These are phyloP conservation scores for Cercopithecus neglectus DNA, from an alignment of 2,797 vertebrate species.

Conservation along the genomic window DNA sequence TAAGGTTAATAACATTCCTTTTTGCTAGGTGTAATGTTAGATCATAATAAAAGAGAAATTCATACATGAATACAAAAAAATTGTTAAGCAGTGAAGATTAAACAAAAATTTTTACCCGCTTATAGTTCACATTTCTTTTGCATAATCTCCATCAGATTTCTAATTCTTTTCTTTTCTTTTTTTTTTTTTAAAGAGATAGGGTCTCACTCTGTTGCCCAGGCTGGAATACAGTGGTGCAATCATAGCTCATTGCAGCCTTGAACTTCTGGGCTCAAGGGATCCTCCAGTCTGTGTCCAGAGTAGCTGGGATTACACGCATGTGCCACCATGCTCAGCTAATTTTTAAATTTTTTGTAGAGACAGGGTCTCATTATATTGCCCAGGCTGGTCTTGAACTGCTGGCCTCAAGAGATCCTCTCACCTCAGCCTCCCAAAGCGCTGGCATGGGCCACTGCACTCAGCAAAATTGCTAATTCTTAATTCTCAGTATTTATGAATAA, in stretches of 20 bases:
- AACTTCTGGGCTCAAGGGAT: neutral
- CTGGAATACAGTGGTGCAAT: neutral
- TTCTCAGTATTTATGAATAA: constrained; percentile 50
- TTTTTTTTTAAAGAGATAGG: neutral
- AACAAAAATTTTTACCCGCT: constrained; percentile 1
- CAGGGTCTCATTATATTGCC: neutral
- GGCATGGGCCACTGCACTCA: neutral
- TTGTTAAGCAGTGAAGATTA: neutral
- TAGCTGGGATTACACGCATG: neutral
- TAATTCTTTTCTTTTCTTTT: neutral
- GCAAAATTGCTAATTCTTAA: neutral
- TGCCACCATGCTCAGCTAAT: neutral
- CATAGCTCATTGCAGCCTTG: neutral
- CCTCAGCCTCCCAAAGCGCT: neutral
- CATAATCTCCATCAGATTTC: neutral
- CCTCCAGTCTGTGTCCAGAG: neutral
- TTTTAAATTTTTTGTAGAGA: neutral
- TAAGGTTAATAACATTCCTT: constrained; percentile 29
- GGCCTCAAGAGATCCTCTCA: neutral
- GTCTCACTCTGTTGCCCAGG: neutral
- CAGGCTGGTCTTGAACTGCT: neutral
- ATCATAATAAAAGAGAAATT: constrained; percentile 22
- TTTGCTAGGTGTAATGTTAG: neutral
- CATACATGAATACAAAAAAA: neutral
- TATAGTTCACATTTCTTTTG: constrained; percentile 4